Evolutionary conservation across 2,888 invertebrate species (phyloP).

Genomic region (Tenthredo notha): DNA sequence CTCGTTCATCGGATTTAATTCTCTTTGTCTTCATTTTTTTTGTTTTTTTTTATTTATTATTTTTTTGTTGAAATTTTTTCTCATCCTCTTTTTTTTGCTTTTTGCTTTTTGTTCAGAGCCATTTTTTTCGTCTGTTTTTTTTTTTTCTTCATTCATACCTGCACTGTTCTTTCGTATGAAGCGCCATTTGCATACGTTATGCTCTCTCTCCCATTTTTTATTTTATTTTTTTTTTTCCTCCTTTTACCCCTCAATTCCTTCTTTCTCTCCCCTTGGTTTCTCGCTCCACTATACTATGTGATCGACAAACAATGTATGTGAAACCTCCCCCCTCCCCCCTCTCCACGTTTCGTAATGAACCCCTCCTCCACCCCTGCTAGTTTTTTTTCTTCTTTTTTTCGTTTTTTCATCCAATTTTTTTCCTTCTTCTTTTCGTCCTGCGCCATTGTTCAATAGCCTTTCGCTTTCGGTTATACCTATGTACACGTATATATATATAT

Average conservation of each 20-base stretch:
- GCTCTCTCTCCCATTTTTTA: slow-evolving; percentile 57
- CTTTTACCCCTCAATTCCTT: slow-evolving; percentile 24
- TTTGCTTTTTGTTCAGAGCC: slow-evolving; percentile 63
- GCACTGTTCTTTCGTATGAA: not conserved
- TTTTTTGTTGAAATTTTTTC: too few species aligned
- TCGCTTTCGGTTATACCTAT: slow-evolving; percentile 6
- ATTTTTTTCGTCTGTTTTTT: slow-evolving; percentile 66
- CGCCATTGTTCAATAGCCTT: slow-evolving; percentile 54
- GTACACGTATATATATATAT: not conserved
- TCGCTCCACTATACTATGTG: slow-evolving; percentile 59
- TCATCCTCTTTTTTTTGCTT: not conserved
- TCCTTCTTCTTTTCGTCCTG: slow-evolving; percentile 52
- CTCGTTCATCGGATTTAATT: not conserved
- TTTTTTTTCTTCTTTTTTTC: not conserved
- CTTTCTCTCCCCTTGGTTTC: not conserved
- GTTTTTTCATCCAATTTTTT: slow-evolving; percentile 7
- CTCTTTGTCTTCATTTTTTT: not conserved
- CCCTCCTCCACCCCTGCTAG: not conserved
- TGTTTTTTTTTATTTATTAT: not conserved
- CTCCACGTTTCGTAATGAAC: slow-evolving; percentile 37
- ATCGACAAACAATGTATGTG: slow-evolving; percentile 73
- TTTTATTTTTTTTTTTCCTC: slow-evolving; percentile 59
- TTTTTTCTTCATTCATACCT: not conserved
- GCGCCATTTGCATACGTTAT: slow-evolving; percentile 43
- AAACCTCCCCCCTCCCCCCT: slow-evolving; percentile 69